Conservation (phyloP, 2,797 vertebrate species). For the Brachymystax lenok region DNA sequence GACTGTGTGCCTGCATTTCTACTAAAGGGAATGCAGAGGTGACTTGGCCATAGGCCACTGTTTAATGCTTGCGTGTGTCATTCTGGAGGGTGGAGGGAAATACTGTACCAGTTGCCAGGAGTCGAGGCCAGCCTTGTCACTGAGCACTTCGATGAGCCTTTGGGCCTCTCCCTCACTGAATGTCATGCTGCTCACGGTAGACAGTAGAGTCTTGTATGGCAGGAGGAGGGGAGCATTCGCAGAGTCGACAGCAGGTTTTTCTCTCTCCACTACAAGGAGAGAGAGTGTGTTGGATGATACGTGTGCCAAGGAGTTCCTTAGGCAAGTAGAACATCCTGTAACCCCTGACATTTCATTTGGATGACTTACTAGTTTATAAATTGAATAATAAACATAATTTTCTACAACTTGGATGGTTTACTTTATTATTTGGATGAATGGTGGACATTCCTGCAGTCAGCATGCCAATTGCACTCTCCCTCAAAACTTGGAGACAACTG, state of each 20-base stretch:
- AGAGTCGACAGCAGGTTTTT: conserved; percentile 16
- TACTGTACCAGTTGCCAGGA: conserved; percentile 83
- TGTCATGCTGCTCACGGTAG: conserved; percentile 74
- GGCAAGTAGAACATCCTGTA: no score
- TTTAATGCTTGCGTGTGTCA: background rate
- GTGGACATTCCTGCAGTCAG: no score
- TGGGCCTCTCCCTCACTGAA: conserved; percentile 82
- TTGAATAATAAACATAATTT: background rate
- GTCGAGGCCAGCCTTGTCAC: conserved; percentile 78
- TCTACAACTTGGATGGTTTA: background rate
- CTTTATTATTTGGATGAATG: background rate
- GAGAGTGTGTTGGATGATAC: background rate
- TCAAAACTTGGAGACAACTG: no score
- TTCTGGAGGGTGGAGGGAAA: background rate
- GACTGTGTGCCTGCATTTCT: no score
- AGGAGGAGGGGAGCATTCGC: conserved; percentile 68
- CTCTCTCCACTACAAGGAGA: conserved; percentile 38
- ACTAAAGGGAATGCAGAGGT: no score
- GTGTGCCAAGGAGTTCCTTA: background rate
- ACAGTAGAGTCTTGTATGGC: conserved; percentile 79
- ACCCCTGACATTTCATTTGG: no score
- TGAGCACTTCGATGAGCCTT: conserved; percentile 83
- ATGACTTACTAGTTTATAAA: background rate
- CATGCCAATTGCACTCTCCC: no score
- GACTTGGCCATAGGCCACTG: background rate